A percentile compares a stretch with the other conserved stretches of the same genome.
Evolutionary conservation across 2,888 invertebrate species (phyloP).

Genomic region (Tanypteryx hageni): DNA sequence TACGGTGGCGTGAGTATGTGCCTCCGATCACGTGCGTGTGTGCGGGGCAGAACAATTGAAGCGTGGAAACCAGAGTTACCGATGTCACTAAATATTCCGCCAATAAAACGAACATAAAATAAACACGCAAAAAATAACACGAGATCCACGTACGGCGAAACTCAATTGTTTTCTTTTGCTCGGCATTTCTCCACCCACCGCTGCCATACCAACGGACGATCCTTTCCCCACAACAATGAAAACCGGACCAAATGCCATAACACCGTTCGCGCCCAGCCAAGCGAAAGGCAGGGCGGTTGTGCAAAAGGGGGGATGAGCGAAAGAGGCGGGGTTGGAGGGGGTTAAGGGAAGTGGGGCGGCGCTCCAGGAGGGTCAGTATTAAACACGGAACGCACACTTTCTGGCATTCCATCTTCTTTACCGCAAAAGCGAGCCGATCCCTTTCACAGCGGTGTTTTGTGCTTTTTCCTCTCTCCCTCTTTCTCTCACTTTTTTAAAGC

Average conservation of each 20-base stretch:
- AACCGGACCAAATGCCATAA: constrained; percentile 24
- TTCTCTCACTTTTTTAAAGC: background rate
- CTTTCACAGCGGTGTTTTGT: background rate
- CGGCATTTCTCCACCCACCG: background rate
- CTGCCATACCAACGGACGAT: constrained; percentile 9
- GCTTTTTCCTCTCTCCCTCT: background rate
- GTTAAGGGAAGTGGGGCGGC: background rate
- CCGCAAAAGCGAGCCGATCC: constrained; percentile 3
- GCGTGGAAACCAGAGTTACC: background rate
- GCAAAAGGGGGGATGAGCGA: too few species aligned
- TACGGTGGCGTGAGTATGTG: too few species aligned
- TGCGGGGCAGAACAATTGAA: background rate
- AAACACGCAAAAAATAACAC: background rate
- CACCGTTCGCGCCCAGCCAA: constrained; percentile 7
- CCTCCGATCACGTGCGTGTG: background rate
- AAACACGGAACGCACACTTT: constrained; percentile 20
- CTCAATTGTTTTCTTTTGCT: background rate
- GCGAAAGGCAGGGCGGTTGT: background rate
- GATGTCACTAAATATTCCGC: constrained; percentile 6
- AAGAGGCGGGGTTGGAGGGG: background rate
- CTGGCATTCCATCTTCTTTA: constrained; percentile 32
- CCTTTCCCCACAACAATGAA: constrained; percentile 10
- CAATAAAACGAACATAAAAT: constrained; percentile 28
- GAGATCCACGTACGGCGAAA: background rate
- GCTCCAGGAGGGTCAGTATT: background rate